Evolutionary conservation across 2,113 vertebrate genomes (phyloP).

Genomic region (Panthera uncia): DNA sequence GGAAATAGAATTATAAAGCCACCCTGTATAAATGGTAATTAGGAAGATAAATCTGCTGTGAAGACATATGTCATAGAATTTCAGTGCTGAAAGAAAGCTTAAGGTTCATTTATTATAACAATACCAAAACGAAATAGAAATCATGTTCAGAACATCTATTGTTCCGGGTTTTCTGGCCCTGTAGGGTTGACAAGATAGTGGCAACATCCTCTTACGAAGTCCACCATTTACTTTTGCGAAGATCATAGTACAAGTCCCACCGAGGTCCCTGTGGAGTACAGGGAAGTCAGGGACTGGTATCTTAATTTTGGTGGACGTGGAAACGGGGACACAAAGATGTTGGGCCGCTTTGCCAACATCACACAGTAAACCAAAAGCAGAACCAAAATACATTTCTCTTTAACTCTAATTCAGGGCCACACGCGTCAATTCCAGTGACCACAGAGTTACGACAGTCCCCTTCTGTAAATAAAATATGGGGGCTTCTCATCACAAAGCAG

Average conservation of each 20-base stretch:
- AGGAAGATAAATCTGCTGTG: not conserved
- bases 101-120: not conserved
- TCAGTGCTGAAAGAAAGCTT: not conserved
- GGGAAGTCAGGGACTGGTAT: not conserved
- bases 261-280: not conserved
- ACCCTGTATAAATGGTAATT: not conserved
- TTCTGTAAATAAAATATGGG: not conserved
- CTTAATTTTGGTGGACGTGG: not conserved
- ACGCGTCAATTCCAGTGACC: not conserved
- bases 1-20: not conserved
- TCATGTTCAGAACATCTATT: not conserved
- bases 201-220: not conserved
- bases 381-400: not conserved
- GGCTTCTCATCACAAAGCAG: not conserved
- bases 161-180: not conserved
- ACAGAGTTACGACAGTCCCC: not conserved
- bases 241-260: not conserved
- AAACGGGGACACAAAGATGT: not conserved
- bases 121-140: not conserved
- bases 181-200: fast-evolving
- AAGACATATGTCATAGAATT: not conserved
- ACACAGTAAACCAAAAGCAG: not conserved
- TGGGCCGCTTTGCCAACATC: not conserved
- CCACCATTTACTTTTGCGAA: not conserved
- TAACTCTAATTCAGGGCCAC: not conserved